Conservation (phyloP, 2,888 invertebrate genomes). For the Drosophila cyrtoloma region DNA sequence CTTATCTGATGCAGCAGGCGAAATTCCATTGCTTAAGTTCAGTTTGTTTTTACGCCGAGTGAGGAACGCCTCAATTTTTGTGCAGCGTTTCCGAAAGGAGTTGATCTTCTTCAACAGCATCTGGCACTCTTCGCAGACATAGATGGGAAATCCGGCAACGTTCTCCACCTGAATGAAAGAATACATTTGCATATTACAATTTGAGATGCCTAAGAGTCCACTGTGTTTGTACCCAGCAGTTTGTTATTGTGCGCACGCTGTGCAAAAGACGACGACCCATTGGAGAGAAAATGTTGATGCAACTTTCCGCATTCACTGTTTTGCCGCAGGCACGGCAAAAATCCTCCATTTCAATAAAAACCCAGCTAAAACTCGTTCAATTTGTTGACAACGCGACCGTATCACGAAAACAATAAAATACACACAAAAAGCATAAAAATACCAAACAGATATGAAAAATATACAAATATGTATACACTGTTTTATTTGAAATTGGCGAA, state of each 20-base stretch:
- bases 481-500: not conserved
- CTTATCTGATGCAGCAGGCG: not conserved
- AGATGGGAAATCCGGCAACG: constrained; percentile 44
- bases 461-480: not conserved
- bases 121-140: constrained; percentile 58
- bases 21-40: not conserved
- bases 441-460: not conserved
- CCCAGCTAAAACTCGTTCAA: not conserved
- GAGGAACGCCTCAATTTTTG: constrained; percentile 59
- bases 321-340: constrained; percentile 71
- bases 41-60: constrained; percentile 39
- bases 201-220: not conserved
- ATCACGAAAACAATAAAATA: not conserved
- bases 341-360: constrained; percentile 51
- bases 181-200: not conserved
- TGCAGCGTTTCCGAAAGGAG: constrained; percentile 61
- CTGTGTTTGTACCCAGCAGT: constrained; percentile 60
- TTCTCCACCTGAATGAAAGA: constrained; percentile 52
- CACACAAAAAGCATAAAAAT: constrained; percentile 8
- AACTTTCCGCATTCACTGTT: constrained; percentile 35
- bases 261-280: constrained; percentile 41
- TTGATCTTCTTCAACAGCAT: constrained; percentile 44
- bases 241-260: constrained; percentile 54
- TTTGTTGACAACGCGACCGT: constrained; percentile 28
- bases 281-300: constrained; percentile 46